phyloP scores from a whole-genome alignment of 23 tunicate species.

The Botrylloides violaceus region DNA sequence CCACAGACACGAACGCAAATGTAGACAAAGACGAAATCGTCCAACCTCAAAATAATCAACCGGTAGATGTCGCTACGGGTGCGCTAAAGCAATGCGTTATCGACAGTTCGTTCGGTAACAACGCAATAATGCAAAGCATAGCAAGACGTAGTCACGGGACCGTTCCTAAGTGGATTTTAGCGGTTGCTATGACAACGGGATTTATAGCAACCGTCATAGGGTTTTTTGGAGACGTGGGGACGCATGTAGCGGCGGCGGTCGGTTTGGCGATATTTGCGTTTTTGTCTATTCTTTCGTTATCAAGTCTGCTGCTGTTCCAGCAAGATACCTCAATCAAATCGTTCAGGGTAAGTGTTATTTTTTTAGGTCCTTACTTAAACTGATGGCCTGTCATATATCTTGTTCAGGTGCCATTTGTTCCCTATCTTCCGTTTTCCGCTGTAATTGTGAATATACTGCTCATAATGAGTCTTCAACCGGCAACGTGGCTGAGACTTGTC shows the following conservation, averaged over 20 bases:
- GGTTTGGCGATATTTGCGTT: neutral
- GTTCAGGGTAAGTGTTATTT: slow-evolving; percentile 48
- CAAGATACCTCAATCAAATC: slow-evolving; percentile 35
- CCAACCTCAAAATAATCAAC: no score
- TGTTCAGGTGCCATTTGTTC: neutral
- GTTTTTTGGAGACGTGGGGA: neutral
- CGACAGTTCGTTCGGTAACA: no score
- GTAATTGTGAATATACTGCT: neutral
- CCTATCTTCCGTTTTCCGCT: neutral
- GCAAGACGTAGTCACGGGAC: no score
- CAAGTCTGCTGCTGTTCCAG: slow-evolving; percentile 15
- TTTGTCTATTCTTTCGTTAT: slow-evolving; percentile 1
- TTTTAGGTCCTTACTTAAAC: no score
- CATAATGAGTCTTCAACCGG: neutral
- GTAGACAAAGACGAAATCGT: no score
- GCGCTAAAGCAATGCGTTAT: no score
- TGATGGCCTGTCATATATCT: neutral
- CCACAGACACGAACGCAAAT: no score
- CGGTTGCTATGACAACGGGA: neutral
- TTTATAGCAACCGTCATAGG: neutral
- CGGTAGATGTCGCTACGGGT: no score
- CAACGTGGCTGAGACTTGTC: neutral
- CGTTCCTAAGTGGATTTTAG: neutral
- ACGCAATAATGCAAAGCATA: no score
- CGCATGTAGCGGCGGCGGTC: neutral